These are phyloP conservation scores for Grammomys surdaster DNA, from an alignment of 2,113 vertebrate genomes.

Conservation along the genomic window DNA sequence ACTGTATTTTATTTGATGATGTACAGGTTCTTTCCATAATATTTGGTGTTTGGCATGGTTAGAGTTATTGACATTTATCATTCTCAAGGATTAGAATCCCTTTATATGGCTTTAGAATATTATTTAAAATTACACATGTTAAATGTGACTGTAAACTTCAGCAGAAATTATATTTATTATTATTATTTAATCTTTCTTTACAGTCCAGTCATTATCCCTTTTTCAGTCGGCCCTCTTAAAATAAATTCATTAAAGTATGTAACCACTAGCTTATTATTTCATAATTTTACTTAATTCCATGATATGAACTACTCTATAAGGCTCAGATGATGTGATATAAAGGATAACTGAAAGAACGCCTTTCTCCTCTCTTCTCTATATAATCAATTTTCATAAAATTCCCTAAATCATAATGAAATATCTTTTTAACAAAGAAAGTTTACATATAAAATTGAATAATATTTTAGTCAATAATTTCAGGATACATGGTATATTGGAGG, in stretches of 20 bases:
- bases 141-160: slow-evolving; percentile 6
- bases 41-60: neutral
- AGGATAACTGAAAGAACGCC: neutral
- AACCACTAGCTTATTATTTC: neutral
- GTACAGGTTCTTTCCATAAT: neutral
- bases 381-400: neutral
- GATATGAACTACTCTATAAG: neutral
- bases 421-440: neutral
- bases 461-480: slow-evolving; percentile 13
- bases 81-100: neutral
- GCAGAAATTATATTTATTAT: neutral
- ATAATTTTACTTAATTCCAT: neutral
- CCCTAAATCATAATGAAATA: neutral
- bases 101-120: neutral
- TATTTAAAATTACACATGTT: neutral
- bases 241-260: neutral
- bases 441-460: neutral
- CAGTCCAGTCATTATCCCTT: too few relatives aligned
- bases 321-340: neutral
- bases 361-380: neutral
- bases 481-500: neutral
- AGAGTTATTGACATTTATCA: neutral
- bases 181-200: too few relatives aligned
- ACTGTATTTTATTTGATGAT: neutral
- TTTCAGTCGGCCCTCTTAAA: neutral